These are phyloP conservation scores for Phaethornis superciliosus DNA, from an alignment of 2,113 vertebrate species.

Conservation along the genomic window DNA sequence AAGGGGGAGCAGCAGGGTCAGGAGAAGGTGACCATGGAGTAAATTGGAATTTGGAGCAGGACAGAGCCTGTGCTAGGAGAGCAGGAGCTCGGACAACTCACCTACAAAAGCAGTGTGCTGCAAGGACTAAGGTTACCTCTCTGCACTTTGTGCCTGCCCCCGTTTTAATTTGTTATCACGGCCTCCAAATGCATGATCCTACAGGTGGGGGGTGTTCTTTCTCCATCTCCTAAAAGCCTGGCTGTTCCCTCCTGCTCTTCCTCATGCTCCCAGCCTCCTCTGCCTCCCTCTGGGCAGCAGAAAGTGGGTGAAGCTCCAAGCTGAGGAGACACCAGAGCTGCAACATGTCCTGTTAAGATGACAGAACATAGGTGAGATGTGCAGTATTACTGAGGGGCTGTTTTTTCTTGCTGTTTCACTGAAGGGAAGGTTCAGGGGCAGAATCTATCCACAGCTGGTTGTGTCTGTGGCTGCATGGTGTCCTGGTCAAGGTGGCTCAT, in stretches of 20 bases:
- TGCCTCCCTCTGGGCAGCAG: background rate
- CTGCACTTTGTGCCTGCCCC: background rate
- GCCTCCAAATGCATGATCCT: background rate
- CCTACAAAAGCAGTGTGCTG: background rate
- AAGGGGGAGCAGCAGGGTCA: background rate
- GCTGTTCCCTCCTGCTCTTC: background rate
- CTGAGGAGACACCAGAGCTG: background rate
- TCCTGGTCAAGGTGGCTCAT: background rate
- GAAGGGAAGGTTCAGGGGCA: background rate
- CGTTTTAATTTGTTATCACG: background rate
- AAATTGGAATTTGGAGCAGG: background rate
- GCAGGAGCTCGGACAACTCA: background rate
- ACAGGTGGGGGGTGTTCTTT: background rate
- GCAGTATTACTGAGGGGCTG: accelerated
- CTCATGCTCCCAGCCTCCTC: background rate
- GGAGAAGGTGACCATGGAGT: background rate
- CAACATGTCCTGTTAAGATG: background rate
- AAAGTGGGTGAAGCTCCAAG: background rate
- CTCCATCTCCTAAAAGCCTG: background rate
- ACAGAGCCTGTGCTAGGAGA: background rate
- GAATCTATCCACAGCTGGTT: accelerated
- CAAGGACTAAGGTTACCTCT: background rate
- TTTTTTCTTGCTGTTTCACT: too few species aligned
- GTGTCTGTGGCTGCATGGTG: background rate
- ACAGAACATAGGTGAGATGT: background rate